Conservation (phyloP, 2,113 vertebrate species). For the Lepisosteus oculatus region DNA sequence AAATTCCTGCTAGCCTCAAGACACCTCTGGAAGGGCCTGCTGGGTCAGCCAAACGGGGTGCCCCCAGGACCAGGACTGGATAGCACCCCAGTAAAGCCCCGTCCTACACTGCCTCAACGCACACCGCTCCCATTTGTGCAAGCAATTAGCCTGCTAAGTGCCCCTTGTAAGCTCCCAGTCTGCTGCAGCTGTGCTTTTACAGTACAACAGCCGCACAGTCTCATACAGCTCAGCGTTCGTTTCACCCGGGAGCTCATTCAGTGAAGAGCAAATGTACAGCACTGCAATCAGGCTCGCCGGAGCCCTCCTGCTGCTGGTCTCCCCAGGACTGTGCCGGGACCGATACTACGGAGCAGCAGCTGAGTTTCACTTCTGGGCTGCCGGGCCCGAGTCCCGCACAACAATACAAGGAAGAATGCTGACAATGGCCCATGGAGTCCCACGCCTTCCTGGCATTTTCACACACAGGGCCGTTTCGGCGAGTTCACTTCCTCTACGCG, state of each 20-base stretch:
- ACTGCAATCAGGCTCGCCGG: too few relatives aligned
- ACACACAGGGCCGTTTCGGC: conserved; percentile 33
- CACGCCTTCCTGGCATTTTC: conserved; percentile 50
- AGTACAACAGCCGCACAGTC: conserved; percentile 44
- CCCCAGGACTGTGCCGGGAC: too few relatives aligned
- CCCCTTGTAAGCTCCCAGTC: background rate
- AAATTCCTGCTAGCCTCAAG: too few relatives aligned
- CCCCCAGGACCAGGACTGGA: too few relatives aligned
- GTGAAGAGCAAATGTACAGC: too few relatives aligned
- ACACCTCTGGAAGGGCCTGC: too few relatives aligned
- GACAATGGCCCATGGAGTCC: conserved; percentile 34
- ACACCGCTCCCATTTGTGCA: conserved; percentile 19
- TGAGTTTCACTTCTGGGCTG: background rate
- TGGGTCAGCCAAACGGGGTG: too few relatives aligned
- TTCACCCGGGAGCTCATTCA: conserved; percentile 20
- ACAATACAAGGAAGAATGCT: conserved; percentile 56
- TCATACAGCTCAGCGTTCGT: background rate
- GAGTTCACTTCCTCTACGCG: conserved; percentile 55
- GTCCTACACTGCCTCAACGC: conserved; percentile 2
- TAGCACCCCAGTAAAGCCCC: background rate
- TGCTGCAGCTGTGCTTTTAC: conserved; percentile 37
- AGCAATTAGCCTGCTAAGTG: conserved; percentile 26
- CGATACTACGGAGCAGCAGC: background rate
- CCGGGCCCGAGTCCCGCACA: conserved; percentile 19
- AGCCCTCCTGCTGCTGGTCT: too few relatives aligned